Evolutionary conservation across 2,888 invertebrate species (phyloP).

Genomic region (Leptinotarsa rubiginosa): DNA sequence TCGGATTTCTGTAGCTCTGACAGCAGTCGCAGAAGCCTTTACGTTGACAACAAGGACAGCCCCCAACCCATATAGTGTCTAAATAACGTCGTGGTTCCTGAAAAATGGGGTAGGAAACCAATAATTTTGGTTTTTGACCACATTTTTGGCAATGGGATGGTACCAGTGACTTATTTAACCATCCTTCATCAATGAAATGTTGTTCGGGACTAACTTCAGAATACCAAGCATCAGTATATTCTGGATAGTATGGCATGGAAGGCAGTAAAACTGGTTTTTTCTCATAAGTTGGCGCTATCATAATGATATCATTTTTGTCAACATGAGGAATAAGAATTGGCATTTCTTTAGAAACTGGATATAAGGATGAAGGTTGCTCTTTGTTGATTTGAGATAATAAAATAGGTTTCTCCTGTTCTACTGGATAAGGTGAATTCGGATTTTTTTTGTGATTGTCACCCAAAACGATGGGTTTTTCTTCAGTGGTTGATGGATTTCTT

Average conservation of each 20-base stretch:
- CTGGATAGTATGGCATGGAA: not conserved
- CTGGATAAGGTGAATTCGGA: not conserved
- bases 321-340: constrained; percentile 12
- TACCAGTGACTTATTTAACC: constrained; percentile 42
- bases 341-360: not conserved
- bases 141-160: constrained; percentile 45
- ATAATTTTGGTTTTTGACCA: constrained; percentile 36
- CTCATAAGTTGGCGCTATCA: not conserved
- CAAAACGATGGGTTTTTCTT: not conserved
- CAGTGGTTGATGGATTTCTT: not conserved
- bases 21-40: constrained; percentile 33
- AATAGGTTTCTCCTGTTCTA: not conserved
- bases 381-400: not conserved
- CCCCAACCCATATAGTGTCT: not conserved
- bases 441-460: not conserved
- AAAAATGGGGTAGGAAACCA: constrained; percentile 49
- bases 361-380: not conserved
- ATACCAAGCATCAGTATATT: constrained; percentile 2
- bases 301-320: not conserved
- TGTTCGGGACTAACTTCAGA: constrained; percentile 10
- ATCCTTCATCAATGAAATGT: constrained; percentile 32
- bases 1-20: constrained; percentile 34
- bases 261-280: constrained; percentile 2
- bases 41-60: constrained; percentile 30
- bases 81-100: not conserved